These are phyloP conservation scores for Malacoctenus gilli DNA, from an alignment of 2,797 vertebrate genomes.

Conservation along the genomic window DNA sequence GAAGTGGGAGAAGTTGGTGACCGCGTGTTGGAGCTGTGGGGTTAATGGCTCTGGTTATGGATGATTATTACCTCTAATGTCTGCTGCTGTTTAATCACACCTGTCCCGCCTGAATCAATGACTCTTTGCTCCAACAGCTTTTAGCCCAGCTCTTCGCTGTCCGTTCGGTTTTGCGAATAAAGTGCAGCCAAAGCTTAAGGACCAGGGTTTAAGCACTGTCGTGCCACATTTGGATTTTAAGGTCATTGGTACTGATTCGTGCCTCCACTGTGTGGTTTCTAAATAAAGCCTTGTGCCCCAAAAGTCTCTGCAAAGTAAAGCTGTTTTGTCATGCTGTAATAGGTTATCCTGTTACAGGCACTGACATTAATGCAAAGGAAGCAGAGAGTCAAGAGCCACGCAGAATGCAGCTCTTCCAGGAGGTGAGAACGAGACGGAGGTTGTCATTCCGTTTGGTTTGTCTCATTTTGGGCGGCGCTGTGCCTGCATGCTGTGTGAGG, in stretches of 20 bases:
- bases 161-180: neutral
- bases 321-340: constrained; percentile 23
- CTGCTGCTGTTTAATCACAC: constrained; percentile 20
- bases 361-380: constrained; percentile 34
- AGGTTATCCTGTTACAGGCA: constrained; percentile 23
- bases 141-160: constrained; percentile 1
- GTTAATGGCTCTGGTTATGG: constrained; percentile 26
- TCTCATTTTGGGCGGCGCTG: neutral
- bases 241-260: neutral
- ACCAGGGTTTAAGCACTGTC: neutral
- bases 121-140: constrained; percentile 6
- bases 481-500: constrained; percentile 3
- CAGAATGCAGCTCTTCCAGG: constrained; percentile 4
- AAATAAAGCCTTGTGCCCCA: constrained; percentile 21
- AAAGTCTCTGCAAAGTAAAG: constrained; percentile 9
- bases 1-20: constrained; percentile 2
- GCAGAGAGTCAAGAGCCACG: constrained; percentile 4
- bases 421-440: neutral
- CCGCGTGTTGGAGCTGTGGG: constrained; percentile 3
- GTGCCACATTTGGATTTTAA: neutral
- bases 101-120: constrained; percentile 15
- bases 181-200: constrained; percentile 1
- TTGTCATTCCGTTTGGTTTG: constrained; percentile 6
- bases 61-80: constrained; percentile 36
- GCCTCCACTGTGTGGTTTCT: constrained; percentile 3